phyloP scores from a whole-genome alignment of 2,888 invertebrate species.

The Parnassius smintheus region DNA sequence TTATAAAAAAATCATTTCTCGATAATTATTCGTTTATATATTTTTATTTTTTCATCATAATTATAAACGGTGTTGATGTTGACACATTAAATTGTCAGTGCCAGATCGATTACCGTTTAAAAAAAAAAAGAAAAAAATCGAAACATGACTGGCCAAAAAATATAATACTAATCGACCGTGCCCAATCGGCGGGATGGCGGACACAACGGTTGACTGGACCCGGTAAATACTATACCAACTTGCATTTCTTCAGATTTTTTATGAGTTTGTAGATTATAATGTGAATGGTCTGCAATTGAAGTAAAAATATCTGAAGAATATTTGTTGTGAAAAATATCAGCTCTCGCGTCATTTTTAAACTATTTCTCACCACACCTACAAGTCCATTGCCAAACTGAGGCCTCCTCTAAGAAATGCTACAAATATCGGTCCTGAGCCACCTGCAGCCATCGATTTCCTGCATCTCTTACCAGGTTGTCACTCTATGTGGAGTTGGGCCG shows the following conservation, averaged over 20 bases:
- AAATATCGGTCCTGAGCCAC: no score
- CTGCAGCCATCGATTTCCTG: no score
- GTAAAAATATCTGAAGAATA: neutral
- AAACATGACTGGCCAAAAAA: constrained; percentile 15
- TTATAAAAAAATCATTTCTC: no score
- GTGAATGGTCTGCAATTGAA: neutral
- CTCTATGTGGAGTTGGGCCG: no score
- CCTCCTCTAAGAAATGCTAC: no score
- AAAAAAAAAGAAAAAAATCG: constrained; percentile 2
- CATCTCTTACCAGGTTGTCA: no score
- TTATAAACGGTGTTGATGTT: constrained; percentile 22
- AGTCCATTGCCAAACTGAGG: no score
- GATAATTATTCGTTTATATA: no score
- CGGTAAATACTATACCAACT: neutral
- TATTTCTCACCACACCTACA: no score
- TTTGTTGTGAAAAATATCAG: no score
- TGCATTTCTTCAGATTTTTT: neutral
- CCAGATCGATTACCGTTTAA: constrained; percentile 15
- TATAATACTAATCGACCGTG: constrained; percentile 14
- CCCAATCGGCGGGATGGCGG: constrained; percentile 11
- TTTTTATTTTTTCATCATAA: neutral
- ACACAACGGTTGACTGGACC: constrained; percentile 5
- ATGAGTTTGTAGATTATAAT: neutral
- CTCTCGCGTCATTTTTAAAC: no score
- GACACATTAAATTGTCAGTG: constrained; percentile 23